Evolutionary conservation across 1,140 invertebrate species (phyloP), one percentile per base, ranked within the genome.

Genomic region (Zaprionus nigranus): DNA sequence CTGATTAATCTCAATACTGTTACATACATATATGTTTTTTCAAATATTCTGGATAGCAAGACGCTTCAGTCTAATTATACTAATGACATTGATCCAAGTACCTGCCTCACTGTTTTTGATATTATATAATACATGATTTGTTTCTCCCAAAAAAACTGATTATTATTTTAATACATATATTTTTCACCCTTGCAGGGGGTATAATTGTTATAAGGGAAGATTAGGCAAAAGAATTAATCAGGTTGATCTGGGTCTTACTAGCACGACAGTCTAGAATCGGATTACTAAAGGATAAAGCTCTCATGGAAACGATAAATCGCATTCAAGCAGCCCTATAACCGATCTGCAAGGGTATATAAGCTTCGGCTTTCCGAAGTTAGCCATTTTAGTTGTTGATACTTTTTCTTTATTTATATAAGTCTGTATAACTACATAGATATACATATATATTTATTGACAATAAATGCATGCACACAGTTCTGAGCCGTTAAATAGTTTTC

Each of bases 31-130:
- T 51, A 51, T 51, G 22, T 51, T 20, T 51, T 51, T 24, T 24
- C 20, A 22, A 51, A 51, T 51, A 51, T 51, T 51, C 46, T 51
- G 20, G 46, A 51, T 51, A 51, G 46, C 46, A 51, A 51, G 46
- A 51, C 20, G 46, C 46, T 51, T 51, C 46, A 51, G 46, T 51
- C 46, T 51, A 51, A 51, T 51, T 51, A 51, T 51, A 51, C 46
- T 51, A 51, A 51, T 51, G 46, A 51, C 20, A 24, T 51, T 51
- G 46, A 51, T 51, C 46, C 46, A 51, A 51, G 46, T 51, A 51
- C 46, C 46, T 51, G 46, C 46, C 20, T 51, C 17, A 51, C 46
- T 51, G 46, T 51, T 51, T 12, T 51, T 13, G 46, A 49, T 49
- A 49, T 49, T 51, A 51, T 51, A 24, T 51, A 22, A 51, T 51